A percentile compares a stretch with the other conserved stretches of the same genome.
These are phyloP conservation scores for Herpailurus yagouaroundi DNA, from an alignment of 2,113 vertebrate species.

Conservation along the genomic window DNA sequence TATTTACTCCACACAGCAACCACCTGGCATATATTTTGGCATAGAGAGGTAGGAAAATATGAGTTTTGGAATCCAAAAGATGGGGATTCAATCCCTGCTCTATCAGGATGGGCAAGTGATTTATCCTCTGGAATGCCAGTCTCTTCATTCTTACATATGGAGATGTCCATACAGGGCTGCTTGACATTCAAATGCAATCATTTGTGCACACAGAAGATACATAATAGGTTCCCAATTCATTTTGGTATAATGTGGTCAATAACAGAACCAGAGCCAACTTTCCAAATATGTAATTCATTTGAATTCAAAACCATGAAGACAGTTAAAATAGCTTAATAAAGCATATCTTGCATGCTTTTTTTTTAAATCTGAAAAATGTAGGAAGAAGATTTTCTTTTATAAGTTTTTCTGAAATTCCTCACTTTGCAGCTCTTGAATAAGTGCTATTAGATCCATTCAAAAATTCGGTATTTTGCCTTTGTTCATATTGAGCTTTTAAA, in stretches of 20 bases:
- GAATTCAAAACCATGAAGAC: background rate
- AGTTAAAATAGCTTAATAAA: background rate
- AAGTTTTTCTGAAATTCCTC: background rate
- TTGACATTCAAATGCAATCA: background rate
- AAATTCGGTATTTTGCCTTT: background rate
- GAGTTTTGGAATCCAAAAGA: background rate
- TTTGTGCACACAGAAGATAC: background rate
- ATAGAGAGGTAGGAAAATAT: background rate
- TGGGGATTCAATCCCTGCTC: background rate
- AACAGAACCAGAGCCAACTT: background rate
- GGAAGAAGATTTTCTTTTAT: background rate
- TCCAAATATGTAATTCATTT: background rate
- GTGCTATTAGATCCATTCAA: background rate
- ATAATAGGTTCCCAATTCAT: background rate
- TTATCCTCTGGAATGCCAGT: background rate
- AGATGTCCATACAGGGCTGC: background rate
- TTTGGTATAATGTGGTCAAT: background rate
- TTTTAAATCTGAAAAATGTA: background rate
- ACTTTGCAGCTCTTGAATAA: slow-evolving; percentile 8
- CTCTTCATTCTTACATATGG: background rate
- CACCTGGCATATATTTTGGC: background rate
- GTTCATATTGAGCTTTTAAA: background rate
- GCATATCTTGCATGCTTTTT: background rate
- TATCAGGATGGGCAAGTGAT: background rate
- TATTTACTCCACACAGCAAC: background rate